Conservation (phyloP, 2,797 vertebrate species). For the Hydrolagus colliei region DNA sequence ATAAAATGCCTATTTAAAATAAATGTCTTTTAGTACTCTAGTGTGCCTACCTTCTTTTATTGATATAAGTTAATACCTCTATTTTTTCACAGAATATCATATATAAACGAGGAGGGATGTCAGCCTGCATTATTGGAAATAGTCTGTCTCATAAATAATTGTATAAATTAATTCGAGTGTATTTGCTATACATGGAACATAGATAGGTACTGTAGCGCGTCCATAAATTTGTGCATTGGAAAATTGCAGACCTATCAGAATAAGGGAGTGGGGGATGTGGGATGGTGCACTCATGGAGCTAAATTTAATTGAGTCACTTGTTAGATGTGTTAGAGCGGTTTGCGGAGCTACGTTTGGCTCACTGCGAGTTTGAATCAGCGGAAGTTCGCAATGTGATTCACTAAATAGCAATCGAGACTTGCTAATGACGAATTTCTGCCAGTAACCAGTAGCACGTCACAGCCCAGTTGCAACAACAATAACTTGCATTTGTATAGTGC, state of each 20-base stretch:
- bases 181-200: background rate
- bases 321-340: background rate
- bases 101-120: background rate
- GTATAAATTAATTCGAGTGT: background rate
- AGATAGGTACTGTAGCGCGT: background rate
- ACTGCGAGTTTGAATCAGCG: background rate
- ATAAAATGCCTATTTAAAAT: background rate
- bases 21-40: background rate
- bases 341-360: background rate
- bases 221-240: background rate
- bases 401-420: too few species aligned
- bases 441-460: too few species aligned
- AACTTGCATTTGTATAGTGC: too few species aligned
- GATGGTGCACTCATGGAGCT: background rate
- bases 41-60: background rate
- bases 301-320: background rate
- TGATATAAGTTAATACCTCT: background rate
- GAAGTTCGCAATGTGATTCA: too few species aligned
- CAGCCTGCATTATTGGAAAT: background rate
- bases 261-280: too few species aligned
- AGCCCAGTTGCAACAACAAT: too few species aligned
- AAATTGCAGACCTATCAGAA: background rate
- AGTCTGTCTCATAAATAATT: background rate
- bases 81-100: background rate
- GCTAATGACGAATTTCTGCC: too few species aligned